phyloP scores from a whole-genome alignment of 2,888 invertebrate genomes.

The Crematogaster levior region DNA sequence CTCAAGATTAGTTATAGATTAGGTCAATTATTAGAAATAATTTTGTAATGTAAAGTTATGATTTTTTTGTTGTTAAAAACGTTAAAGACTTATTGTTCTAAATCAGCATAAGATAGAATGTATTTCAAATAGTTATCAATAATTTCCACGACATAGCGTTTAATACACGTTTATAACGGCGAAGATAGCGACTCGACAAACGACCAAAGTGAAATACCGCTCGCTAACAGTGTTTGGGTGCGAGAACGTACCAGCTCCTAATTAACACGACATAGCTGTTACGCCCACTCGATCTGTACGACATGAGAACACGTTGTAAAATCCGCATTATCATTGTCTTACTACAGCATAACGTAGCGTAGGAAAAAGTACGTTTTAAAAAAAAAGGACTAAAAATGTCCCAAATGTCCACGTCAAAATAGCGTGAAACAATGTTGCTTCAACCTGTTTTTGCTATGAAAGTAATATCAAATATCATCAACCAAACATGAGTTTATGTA shows the following conservation, averaged over 20 bases:
- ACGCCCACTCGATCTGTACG: conserved; percentile 50
- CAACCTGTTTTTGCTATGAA: too few species aligned
- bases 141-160: not conserved
- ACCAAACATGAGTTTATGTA: too few species aligned
- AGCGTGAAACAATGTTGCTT: too few species aligned
- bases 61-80: not conserved
- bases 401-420: too few species aligned
- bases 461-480: too few species aligned
- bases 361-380: too few species aligned
- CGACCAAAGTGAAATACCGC: conserved; percentile 45
- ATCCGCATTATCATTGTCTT: conserved; percentile 13
- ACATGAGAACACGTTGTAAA: conserved; percentile 54
- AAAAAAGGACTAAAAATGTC: too few species aligned
- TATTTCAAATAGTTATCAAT: not conserved
- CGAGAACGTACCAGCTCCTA: conserved; percentile 46
- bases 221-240: conserved; percentile 6
- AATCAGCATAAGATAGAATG: not conserved
- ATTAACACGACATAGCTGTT: conserved; percentile 52
- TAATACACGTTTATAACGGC: conserved; percentile 22
- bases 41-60: not conserved
- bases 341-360: not conserved
- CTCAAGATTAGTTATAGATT: not conserved
- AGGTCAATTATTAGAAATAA: conserved; percentile 1
- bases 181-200: conserved; percentile 33
- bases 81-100: not conserved